Conservation (phyloP, 2,113 vertebrate species). For the Cardinalis cardinalis region DNA sequence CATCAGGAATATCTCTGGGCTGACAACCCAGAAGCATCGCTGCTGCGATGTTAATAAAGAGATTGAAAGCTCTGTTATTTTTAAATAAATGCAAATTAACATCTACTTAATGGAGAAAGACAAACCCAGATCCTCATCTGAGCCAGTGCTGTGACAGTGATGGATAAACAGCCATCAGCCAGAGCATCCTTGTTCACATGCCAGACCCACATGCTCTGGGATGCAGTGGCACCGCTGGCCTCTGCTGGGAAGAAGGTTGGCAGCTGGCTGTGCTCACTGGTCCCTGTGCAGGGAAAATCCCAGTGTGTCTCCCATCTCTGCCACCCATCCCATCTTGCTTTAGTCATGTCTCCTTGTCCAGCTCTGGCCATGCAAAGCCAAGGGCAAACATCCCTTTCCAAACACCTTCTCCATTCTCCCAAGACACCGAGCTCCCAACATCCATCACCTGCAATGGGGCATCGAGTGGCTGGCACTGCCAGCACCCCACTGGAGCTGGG, state of each 20-base stretch:
- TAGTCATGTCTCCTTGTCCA: background rate
- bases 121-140: background rate
- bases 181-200: background rate
- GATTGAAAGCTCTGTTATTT: background rate
- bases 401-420: background rate
- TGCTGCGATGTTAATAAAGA: background rate
- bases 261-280: background rate
- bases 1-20: background rate
- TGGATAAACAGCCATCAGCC: background rate
- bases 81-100: background rate
- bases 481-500: background rate
- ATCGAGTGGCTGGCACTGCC: background rate
- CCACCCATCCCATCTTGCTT: background rate
- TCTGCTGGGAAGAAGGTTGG: background rate
- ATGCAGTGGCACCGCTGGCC: background rate
- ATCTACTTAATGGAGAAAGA: background rate
- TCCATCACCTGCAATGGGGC: no score
- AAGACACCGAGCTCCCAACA: rapidly evolving
- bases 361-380: background rate
- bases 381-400: background rate
- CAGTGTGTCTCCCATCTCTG: background rate
- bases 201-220: background rate
- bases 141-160: background rate
- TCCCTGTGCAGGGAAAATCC: background rate
- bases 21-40: background rate